phyloP scores from a whole-genome alignment of 1,140 invertebrate genomes.

The Scaptomyza pallida region DNA sequence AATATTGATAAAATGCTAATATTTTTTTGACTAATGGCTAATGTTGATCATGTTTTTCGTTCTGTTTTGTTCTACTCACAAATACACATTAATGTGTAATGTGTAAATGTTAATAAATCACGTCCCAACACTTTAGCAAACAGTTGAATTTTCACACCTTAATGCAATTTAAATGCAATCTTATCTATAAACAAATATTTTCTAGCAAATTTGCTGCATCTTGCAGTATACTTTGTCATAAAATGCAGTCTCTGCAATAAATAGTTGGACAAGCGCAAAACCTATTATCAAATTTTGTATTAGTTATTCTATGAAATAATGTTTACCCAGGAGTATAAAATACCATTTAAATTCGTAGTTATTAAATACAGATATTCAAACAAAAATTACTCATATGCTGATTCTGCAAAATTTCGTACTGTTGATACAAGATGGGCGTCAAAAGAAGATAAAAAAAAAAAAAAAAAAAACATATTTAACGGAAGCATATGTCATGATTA shows the following conservation, averaged over 20 bases:
- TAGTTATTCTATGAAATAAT: no score
- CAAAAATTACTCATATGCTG: slow-evolving; percentile 13
- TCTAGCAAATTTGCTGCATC: slow-evolving; percentile 25
- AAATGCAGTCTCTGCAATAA: slow-evolving; percentile 23
- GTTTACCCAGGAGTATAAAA: no score
- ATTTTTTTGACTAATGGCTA: slow-evolving; percentile 12
- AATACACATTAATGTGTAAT: no score
- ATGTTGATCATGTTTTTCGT: slow-evolving; percentile 17
- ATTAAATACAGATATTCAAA: neutral
- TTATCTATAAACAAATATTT: slow-evolving; percentile 34
- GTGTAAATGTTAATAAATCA: slow-evolving; percentile 46
- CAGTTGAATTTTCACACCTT: slow-evolving; percentile 55
- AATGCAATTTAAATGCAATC: slow-evolving; percentile 33
- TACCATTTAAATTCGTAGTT: no score
- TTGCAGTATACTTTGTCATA: slow-evolving; percentile 32
- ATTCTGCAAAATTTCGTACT: neutral
- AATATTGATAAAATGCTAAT: slow-evolving; percentile 74
- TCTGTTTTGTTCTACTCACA: slow-evolving; percentile 27
- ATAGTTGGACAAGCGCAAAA: no score
- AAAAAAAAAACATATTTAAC: slow-evolving; percentile 17
- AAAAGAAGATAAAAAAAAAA: slow-evolving; percentile 14
- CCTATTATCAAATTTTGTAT: no score
- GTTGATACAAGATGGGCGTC: no score
- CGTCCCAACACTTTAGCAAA: slow-evolving; percentile 41
- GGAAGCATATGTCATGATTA: slow-evolving; percentile 12